A percentile compares a stretch with the other conserved stretches of the same genome.
Evolutionary conservation across 2,797 vertebrate species (phyloP).

Genomic region (Cottoperca gobio): DNA sequence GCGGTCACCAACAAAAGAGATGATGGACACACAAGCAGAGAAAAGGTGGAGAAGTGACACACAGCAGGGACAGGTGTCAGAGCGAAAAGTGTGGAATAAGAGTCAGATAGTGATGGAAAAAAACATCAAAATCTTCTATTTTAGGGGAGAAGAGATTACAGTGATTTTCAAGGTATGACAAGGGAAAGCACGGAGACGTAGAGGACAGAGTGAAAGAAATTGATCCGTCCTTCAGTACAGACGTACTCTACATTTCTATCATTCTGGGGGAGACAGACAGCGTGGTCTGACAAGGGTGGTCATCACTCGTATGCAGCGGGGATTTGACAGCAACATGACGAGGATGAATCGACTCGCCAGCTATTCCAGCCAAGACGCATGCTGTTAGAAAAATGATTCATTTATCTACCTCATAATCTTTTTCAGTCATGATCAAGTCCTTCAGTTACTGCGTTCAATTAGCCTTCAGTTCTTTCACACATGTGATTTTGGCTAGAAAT

Average conservation of each 20-base stretch:
- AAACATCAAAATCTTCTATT: conserved; percentile 49
- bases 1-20: conserved; percentile 71
- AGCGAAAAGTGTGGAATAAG: conserved; percentile 59
- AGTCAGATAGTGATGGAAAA: conserved; percentile 51
- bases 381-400: conserved; percentile 57
- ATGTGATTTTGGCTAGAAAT: not conserved
- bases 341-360: conserved; percentile 78
- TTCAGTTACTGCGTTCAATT: conserved; percentile 14
- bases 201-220: conserved; percentile 72
- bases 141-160: conserved; percentile 45
- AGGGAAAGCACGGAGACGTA: conserved; percentile 54
- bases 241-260: conserved; percentile 82
- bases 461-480: conserved; percentile 2
- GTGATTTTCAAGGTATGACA: conserved; percentile 64
- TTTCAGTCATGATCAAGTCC: conserved; percentile 43
- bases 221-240: conserved; percentile 76
- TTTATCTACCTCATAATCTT: conserved; percentile 64
- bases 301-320: conserved; percentile 81
- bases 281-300: conserved; percentile 75
- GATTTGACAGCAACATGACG: conserved; percentile 85
- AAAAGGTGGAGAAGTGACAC: conserved; percentile 73
- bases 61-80: conserved; percentile 68
- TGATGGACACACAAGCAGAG: conserved; percentile 57
- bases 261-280: conserved; percentile 78
- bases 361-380: conserved; percentile 60